phyloP scores from a whole-genome alignment of 2,797 vertebrate genomes.

The Acridotheres tristis region DNA sequence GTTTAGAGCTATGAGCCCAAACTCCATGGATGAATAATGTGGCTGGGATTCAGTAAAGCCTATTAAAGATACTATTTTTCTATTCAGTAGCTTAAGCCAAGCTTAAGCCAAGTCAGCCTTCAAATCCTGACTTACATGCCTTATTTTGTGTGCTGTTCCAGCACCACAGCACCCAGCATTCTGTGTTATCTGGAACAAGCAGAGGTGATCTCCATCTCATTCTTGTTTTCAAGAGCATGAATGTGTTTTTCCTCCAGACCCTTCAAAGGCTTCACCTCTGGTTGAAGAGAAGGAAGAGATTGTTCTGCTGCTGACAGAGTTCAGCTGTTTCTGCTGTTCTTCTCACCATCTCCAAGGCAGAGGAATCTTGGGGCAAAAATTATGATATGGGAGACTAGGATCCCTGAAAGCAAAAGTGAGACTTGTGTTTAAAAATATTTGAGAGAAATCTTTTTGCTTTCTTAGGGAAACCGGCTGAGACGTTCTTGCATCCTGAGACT shows the following conservation, averaged over 20 bases:
- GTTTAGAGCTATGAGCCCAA: conserved; percentile 33
- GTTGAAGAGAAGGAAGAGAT: not conserved
- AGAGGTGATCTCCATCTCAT: not conserved
- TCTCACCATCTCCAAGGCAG: not conserved
- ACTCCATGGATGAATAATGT: not conserved
- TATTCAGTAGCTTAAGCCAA: not conserved
- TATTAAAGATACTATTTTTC: conserved; percentile 15
- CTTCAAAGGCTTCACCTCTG: not conserved
- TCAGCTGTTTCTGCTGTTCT: not conserved
- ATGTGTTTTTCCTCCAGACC: not conserved
- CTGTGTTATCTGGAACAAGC: not conserved
- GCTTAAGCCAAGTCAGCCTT: not conserved
- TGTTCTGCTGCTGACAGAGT: not conserved
- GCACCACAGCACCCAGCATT: not conserved
- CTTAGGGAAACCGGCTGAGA: not conserved
- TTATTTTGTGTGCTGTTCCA: not conserved
- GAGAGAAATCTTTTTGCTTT: not conserved
- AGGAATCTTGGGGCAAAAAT: not conserved
- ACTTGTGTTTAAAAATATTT: not conserved
- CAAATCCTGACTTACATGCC: not conserved
- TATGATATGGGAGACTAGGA: not conserved
- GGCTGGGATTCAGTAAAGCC: not conserved
- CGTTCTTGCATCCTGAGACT: not conserved
- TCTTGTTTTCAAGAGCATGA: not conserved
- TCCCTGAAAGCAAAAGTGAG: not conserved